Percentiles rank a stretch among this genome's conserved stretches.
Conservation (phyloP, 2,797 vertebrate genomes). For the Malurus splendens region DNA sequence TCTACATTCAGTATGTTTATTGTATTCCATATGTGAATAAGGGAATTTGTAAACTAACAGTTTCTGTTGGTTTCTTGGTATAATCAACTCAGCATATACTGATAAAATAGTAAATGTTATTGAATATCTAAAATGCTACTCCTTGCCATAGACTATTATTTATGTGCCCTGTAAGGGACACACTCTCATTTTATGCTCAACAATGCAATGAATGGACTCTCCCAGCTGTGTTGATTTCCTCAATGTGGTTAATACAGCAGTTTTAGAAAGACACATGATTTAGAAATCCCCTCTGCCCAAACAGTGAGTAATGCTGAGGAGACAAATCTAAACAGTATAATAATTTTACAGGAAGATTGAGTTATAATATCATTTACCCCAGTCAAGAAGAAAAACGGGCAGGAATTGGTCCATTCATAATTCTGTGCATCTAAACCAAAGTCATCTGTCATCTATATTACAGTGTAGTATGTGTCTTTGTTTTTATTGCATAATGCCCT, state of each 20-base stretch:
- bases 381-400: background rate
- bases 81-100: conserved; percentile 64
- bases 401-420: background rate
- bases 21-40: conserved; percentile 67
- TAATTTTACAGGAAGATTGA: background rate
- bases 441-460: background rate
- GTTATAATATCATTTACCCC: background rate
- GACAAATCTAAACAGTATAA: conserved; percentile 28
- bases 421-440: background rate
- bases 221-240: background rate
- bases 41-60: conserved; percentile 66
- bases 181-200: conserved; percentile 26
- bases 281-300: background rate
- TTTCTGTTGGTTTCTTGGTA: conserved; percentile 61
- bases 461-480: background rate
- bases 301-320: background rate
- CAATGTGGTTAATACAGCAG: background rate
- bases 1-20: conserved; percentile 66
- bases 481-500: conserved; percentile 14
- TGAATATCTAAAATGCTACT: conserved; percentile 65
- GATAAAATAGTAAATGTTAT: conserved; percentile 70
- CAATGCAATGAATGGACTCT: conserved; percentile 37
- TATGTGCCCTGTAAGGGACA: conserved; percentile 24
- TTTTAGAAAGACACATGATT: conserved; percentile 1
- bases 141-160: conserved; percentile 72